Percentiles rank a stretch among this genome's conserved stretches.
Evolutionary conservation across 1,140 invertebrate genomes (phyloP).

Genomic region (Drosophila trapezifrons): DNA sequence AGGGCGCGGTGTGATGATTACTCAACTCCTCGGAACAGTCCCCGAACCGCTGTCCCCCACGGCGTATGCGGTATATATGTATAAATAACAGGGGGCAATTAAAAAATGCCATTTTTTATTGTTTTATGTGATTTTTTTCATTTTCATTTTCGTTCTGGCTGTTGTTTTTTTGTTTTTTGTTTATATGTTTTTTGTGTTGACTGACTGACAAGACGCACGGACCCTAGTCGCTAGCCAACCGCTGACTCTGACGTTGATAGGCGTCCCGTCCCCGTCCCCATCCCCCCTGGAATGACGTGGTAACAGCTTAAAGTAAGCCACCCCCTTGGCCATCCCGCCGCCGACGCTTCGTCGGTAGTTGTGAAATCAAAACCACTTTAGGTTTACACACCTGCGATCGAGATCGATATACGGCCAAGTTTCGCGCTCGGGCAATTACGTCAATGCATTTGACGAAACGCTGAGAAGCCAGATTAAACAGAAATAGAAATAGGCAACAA

Average conservation of each 20-base stretch:
- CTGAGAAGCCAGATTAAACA: constrained; percentile 25
- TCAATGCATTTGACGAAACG: constrained; percentile 69
- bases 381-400: constrained; percentile 71
- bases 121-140: constrained; percentile 47
- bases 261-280: constrained; percentile 10
- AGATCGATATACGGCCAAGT: constrained; percentile 55
- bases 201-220: constrained; percentile 49
- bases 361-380: constrained; percentile 79
- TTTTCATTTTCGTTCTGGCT: constrained; percentile 19
- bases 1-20: constrained; percentile 47
- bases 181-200: constrained; percentile 11
- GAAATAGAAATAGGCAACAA: constrained; percentile 13
- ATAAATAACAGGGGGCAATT: constrained; percentile 69
- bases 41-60: constrained; percentile 20
- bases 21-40: constrained; percentile 29
- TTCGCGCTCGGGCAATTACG: constrained; percentile 57
- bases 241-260: constrained; percentile 58
- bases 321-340: not conserved
- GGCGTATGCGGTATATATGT: constrained; percentile 36
- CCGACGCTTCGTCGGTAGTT: constrained; percentile 30
- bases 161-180: constrained; percentile 38
- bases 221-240: constrained; percentile 34
- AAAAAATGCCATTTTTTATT: constrained; percentile 65
- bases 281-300: constrained; percentile 40
- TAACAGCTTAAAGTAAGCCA: constrained; percentile 38